A percentile compares a stretch with the other conserved stretches of the same genome.
Evolutionary conservation across 2,797 vertebrate genomes (phyloP).

Genomic region (Lycodopsis pacificus): DNA sequence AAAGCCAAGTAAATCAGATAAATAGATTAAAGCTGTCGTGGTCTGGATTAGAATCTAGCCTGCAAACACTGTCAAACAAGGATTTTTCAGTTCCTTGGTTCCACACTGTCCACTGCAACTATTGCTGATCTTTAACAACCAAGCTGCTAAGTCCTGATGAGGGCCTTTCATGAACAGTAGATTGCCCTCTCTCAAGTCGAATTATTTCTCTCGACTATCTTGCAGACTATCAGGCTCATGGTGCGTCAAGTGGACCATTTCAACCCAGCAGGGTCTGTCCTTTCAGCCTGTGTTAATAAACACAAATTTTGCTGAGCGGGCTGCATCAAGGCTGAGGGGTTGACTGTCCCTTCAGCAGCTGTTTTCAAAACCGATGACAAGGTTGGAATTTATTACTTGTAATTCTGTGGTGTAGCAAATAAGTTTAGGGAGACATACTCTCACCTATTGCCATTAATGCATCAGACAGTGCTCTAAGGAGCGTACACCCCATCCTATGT

Average conservation of each 20-base stretch:
- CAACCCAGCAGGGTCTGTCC: conserved; percentile 47
- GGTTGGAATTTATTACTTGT: conserved; percentile 5
- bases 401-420: conserved; percentile 13
- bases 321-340: conserved; percentile 12
- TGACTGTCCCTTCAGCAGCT: conserved; percentile 28
- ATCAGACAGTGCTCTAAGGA: background rate
- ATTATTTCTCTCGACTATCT: conserved; percentile 62
- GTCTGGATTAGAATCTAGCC: conserved; percentile 14
- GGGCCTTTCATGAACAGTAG: conserved; percentile 52
- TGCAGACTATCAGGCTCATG: conserved; percentile 41
- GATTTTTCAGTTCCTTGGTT: conserved; percentile 34
- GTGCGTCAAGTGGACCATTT: conserved; percentile 60
- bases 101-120: background rate
- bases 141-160: conserved; percentile 47
- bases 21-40: conserved; percentile 10
- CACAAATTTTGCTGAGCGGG: conserved; percentile 43
- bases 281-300: conserved; percentile 58
- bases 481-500: background rate
- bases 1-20: conserved; percentile 28
- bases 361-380: conserved; percentile 29
- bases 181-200: conserved; percentile 69
- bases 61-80: conserved; percentile 18
- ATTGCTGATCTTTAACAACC: conserved; percentile 46
- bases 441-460: conserved; percentile 1
- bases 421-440: background rate